Percentiles rank a stretch among this genome's conserved stretches.
These are phyloP conservation scores for Muntiacus reevesi DNA, from an alignment of 2,113 vertebrate species.

Conservation along the genomic window DNA sequence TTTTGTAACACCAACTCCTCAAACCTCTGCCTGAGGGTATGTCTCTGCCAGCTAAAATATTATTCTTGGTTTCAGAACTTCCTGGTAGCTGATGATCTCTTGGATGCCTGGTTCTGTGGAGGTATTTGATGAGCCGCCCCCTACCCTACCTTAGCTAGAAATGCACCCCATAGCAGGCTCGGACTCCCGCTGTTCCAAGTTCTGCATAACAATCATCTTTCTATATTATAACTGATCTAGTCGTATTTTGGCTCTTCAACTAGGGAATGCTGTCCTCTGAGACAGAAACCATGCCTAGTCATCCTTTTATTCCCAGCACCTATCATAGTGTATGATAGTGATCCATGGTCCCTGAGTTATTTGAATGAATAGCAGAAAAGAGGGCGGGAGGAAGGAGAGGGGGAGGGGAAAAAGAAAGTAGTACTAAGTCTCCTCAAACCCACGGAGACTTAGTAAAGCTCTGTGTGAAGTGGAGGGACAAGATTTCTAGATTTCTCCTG, in stretches of 20 bases:
- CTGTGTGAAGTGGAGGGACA: background rate
- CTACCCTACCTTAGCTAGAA: background rate
- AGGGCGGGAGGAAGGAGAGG: background rate
- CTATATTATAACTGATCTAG: background rate
- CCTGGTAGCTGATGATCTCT: background rate
- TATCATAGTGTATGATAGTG: too few relatives aligned
- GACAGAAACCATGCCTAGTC: background rate
- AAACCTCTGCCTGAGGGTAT: background rate
- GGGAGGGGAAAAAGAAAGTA: too few relatives aligned
- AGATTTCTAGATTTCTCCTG: background rate
- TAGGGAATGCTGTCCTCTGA: background rate
- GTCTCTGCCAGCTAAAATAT: background rate
- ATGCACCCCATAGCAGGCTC: rapidly evolving
- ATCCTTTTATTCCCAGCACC: background rate
- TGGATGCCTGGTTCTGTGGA: background rate
- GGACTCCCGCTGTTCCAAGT: rapidly evolving
- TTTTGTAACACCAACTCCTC: background rate
- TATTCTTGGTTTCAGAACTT: background rate
- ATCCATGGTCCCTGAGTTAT: background rate
- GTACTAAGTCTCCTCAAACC: background rate
- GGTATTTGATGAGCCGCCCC: background rate
- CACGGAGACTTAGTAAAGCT: background rate
- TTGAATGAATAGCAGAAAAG: background rate
- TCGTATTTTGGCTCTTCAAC: background rate
- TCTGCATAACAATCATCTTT: background rate